Conservation (phyloP, 1,140 invertebrate genomes). For the Drosophila subpulchrella region DNA sequence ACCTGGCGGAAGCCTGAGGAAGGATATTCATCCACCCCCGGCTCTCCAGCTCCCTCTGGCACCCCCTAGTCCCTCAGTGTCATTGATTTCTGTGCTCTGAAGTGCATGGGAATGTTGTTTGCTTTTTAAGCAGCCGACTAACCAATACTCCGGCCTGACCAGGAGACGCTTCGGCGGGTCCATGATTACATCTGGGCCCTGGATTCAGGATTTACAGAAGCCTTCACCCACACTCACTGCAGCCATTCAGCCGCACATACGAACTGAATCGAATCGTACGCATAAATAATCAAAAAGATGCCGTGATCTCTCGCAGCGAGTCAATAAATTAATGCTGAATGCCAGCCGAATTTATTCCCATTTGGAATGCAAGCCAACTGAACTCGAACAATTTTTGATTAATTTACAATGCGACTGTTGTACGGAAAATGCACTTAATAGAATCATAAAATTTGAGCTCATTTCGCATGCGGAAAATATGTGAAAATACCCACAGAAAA, state of each 20-base stretch:
- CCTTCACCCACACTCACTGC: conserved; percentile 8
- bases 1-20: conserved; percentile 16
- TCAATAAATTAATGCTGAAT: conserved; percentile 31
- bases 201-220: conserved; percentile 5
- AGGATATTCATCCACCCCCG: conserved; percentile 32
- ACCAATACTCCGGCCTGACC: conserved; percentile 40
- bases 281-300: conserved; percentile 65
- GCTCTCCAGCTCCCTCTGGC: neutral
- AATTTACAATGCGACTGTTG: conserved; percentile 10
- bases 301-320: conserved; percentile 7
- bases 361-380: conserved; percentile 46
- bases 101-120: conserved; percentile 66
- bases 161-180: conserved; percentile 57
- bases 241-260: conserved; percentile 3
- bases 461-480: conserved; percentile 58
- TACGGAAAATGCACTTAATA: conserved; percentile 26
- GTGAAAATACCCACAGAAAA: conserved; percentile 36
- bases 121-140: conserved; percentile 68
- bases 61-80: neutral
- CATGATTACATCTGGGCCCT: conserved; percentile 62
- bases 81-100: conserved; percentile 39
- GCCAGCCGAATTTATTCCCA: conserved; percentile 56
- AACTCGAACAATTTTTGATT: conserved; percentile 1
- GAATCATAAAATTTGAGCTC: conserved; percentile 25
- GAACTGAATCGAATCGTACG: conserved; percentile 4